phyloP scores from a whole-genome alignment of 2,797 vertebrate species.

The Rhadinocentrus ornatus region DNA sequence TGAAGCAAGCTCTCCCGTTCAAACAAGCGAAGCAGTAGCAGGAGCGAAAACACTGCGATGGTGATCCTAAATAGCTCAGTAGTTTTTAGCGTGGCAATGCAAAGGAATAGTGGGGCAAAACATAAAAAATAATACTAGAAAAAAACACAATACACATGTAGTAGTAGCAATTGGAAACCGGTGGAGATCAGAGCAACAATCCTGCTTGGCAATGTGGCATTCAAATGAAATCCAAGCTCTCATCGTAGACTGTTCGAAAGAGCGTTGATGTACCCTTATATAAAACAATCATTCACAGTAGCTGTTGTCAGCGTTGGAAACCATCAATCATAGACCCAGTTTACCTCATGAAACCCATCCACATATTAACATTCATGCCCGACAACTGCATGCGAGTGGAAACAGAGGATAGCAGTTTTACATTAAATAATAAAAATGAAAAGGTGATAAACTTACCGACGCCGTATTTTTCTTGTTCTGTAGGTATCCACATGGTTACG shows the following conservation, averaged over 20 bases:
- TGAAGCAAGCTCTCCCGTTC: conserved; percentile 38
- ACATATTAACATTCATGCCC: conserved; percentile 48
- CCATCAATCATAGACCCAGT: neutral
- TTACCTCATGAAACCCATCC: conserved; percentile 25
- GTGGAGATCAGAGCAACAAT: conserved; percentile 53
- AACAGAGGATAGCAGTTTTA: conserved; percentile 40
- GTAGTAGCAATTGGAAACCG: conserved; percentile 25
- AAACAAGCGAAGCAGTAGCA: conserved; percentile 30
- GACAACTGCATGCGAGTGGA: conserved; percentile 29
- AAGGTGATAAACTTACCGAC: conserved; percentile 89
- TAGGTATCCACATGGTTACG: conserved; percentile 95
- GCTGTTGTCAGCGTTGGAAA: conserved; percentile 26
- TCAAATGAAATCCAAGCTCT: conserved; percentile 48
- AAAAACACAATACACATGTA: conserved; percentile 15
- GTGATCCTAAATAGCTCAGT: neutral
- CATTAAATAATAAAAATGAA: neutral
- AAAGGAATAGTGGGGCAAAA: conserved; percentile 11
- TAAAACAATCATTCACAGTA: neutral
- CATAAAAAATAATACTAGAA: neutral
- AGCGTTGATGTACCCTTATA: conserved; percentile 36
- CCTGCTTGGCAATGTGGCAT: conserved; percentile 68
- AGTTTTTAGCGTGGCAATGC: conserved; percentile 12
- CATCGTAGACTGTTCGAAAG: conserved; percentile 39
- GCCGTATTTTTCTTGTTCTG: conserved; percentile 98
- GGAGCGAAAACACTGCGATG: conserved; percentile 18